Conservation (phyloP, 2,113 vertebrate species). For the Chamaea fasciata region DNA sequence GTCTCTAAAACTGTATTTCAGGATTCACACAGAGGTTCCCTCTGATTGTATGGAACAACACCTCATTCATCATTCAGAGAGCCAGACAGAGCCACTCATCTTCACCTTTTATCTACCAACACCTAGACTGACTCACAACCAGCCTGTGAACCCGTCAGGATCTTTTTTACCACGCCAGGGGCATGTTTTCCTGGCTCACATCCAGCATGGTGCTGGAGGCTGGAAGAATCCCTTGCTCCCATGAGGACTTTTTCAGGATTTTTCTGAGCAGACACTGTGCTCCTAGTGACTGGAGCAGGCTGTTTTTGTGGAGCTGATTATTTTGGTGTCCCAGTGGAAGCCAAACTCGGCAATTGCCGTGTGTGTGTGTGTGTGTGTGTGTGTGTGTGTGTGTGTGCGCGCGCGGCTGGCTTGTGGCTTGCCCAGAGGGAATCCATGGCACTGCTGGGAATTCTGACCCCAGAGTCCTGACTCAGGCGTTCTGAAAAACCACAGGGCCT, state of each 20-base stretch:
- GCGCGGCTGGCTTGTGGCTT: not conserved
- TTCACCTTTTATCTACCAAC: conserved; percentile 20
- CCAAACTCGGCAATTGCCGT: not conserved
- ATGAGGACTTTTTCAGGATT: not conserved
- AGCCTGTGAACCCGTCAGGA: not conserved
- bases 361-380: too few relatives aligned
- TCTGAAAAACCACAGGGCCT: not conserved
- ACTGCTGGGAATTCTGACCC: conserved; percentile 9
- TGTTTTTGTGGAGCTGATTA: not conserved
- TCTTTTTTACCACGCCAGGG: not conserved
- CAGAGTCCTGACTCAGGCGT: not conserved
- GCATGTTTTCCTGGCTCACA: not conserved
- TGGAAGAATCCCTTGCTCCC: not conserved
- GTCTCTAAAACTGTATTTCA: not conserved
- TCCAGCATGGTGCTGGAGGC: not conserved
- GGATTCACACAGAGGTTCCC: not conserved
- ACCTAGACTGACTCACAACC: not conserved
- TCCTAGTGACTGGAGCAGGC: not conserved
- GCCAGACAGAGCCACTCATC: conserved; percentile 1
- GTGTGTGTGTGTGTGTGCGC: too few relatives aligned
- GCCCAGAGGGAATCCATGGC: not conserved
- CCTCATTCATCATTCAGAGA: not conserved
- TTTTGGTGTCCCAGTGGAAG: not conserved
- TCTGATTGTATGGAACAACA: not conserved
- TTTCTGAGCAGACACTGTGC: not conserved